Conservation (phyloP, 1,140 invertebrate species). For the Aethina tumida region DNA sequence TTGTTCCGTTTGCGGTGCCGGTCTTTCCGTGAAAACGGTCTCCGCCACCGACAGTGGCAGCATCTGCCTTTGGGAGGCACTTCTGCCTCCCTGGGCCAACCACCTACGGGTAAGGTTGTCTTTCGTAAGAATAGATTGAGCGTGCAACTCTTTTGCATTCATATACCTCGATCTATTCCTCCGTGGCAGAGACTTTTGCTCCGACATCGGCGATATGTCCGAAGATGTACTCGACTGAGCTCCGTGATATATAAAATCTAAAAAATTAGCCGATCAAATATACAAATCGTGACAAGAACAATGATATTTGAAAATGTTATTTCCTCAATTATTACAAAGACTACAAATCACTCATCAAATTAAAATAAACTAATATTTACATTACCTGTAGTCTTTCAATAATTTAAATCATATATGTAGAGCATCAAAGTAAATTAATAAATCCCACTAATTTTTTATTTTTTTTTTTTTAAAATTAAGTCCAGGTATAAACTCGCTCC, state of each 20-base stretch:
- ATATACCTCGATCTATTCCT: conserved; percentile 55
- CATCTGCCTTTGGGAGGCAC: conserved; percentile 39
- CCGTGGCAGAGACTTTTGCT: conserved; percentile 62
- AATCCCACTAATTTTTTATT: too few species aligned
- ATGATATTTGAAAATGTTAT: too few species aligned
- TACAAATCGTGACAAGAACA: neutral
- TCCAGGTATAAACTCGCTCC: too few species aligned
- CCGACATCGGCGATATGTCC: conserved; percentile 66
- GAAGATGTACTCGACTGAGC: conserved; percentile 66
- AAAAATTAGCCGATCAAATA: conserved; percentile 34
- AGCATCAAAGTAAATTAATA: too few species aligned
- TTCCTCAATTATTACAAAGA: too few species aligned
- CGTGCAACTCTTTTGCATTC: conserved; percentile 16
- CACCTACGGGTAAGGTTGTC: conserved; percentile 36
- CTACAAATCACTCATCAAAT: neutral
- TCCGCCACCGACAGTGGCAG: conserved; percentile 51
- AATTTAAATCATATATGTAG: too few species aligned
- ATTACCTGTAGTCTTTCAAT: too few species aligned
- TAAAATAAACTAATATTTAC: neutral
- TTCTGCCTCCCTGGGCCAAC: conserved; percentile 50
- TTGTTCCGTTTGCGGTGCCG: conserved; percentile 11
- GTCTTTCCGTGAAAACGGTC: conserved; percentile 43
- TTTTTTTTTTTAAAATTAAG: too few species aligned
- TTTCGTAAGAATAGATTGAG: conserved; percentile 14
- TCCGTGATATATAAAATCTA: conserved; percentile 65